Evolutionary conservation across 2,888 invertebrate genomes (phyloP).

Genomic region (Apotomis capreana): DNA sequence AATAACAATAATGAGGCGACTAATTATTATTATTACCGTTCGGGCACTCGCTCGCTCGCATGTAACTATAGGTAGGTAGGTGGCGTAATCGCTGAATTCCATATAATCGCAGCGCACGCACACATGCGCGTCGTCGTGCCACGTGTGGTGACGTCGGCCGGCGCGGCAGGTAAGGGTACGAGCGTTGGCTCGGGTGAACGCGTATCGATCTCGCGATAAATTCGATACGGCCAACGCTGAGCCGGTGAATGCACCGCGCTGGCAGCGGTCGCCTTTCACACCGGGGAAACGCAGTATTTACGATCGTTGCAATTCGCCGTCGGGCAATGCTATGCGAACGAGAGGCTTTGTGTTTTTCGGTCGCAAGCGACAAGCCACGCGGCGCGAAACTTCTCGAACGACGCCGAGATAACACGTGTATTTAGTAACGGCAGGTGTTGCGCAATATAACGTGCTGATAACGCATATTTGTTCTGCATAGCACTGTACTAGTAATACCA

Average conservation of each 20-base stretch:
- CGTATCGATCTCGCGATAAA: conserved; percentile 78
- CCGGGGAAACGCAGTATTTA: conserved; percentile 69
- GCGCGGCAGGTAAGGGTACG: conserved; percentile 62
- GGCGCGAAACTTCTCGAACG: conserved; percentile 74
- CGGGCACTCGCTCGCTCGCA: conserved; percentile 54
- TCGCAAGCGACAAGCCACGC: conserved; percentile 65
- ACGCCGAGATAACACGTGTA: conserved; percentile 70
- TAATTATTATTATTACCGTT: conserved; percentile 75
- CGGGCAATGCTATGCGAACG: conserved; percentile 48
- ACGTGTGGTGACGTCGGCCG: conserved; percentile 72
- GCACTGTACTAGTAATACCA: conserved; percentile 12
- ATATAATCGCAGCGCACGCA: conserved; percentile 65
- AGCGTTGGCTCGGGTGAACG: conserved; percentile 58
- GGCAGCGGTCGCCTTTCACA: conserved; percentile 72
- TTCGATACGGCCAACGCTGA: conserved; percentile 68
- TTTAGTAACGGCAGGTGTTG: conserved; percentile 67
- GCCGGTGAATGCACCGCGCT: conserved; percentile 72
- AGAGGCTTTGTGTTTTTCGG: conserved; percentile 47
- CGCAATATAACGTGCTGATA: conserved; percentile 64
- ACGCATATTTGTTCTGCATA: conserved; percentile 43
- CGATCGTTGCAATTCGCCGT: conserved; percentile 57
- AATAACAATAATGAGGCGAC: conserved; percentile 71
- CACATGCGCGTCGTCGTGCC: conserved; percentile 59
- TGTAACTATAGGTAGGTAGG: conserved; percentile 59
- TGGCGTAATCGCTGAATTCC: conserved; percentile 77